Evolutionary conservation across 2,888 invertebrate genomes (phyloP), one percentile per base, ranked within the genome.

Genomic region (Epinotia bilunana): DNA sequence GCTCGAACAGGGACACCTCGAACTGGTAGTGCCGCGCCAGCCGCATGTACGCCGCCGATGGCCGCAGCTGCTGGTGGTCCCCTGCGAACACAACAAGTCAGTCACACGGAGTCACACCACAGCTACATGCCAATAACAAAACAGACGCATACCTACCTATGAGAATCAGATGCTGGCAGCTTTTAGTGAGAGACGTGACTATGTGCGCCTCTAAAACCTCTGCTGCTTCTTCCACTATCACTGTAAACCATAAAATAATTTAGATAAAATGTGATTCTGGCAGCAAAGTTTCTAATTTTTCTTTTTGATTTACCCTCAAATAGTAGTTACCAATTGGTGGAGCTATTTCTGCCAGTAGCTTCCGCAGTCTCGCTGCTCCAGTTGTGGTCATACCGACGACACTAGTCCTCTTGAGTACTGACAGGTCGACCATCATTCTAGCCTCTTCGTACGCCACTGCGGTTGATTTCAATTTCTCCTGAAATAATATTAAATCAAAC

Each of bases 191-290:
- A 7, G 97, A 95, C 9, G 97, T 95, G 11, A 98, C 89, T 46
- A 98, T 95, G 84, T 98, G 98, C 5, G 97, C 95, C 87, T 98
- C 98, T 46, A 98, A 89, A 0, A 98, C 97, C 94, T 98, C 98
- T 0, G 98, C 98, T 1, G 98, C 98, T 92, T 98, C 98, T 89
- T 98, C 98, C 9, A 98, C 96, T 64, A 97, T 95, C 0, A 97
- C 96, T 96, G 86, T 55, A 89, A 89, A 73, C 0, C 23, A 39
- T 1, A 49, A 65, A 23, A 63, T 63, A 2, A 28, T 18, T 7
- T 49, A 53, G 18, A 1, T 28, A 20, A 60, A 46, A 60, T 57
- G 55, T 12, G 18, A 9, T 67, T 13, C 46, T 3, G 20, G 46
- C 20, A 18, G 39, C 39, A 39, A 33, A 33, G 39, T 39, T 39